Evolutionary conservation across 2,797 vertebrate genomes (phyloP).

Genomic region (Arnoldichthys spilopterus): DNA sequence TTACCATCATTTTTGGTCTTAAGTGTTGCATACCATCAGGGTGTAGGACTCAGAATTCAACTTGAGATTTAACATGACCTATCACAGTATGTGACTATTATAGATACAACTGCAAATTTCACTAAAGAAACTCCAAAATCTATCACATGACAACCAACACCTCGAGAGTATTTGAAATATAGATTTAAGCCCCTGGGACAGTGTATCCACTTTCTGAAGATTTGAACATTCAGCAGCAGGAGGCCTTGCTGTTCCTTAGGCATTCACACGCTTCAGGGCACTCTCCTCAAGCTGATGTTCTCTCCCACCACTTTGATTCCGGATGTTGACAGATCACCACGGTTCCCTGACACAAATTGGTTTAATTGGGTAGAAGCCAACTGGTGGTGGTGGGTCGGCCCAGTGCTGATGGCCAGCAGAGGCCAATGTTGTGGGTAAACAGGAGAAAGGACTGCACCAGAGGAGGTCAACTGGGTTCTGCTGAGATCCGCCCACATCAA

Average conservation of each 20-base stretch:
- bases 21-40: too few relatives aligned
- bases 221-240: conserved; percentile 46
- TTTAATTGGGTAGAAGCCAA: conserved; percentile 63
- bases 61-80: too few relatives aligned
- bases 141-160: conserved; percentile 28
- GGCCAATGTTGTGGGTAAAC: conserved; percentile 57
- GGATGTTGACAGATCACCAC: conserved; percentile 56
- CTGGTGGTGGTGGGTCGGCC: conserved; percentile 43
- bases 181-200: conserved; percentile 38
- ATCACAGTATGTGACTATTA: too few relatives aligned
- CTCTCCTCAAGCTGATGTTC: conserved; percentile 31
- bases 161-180: conserved; percentile 27
- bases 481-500: conserved; percentile 35
- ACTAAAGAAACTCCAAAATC: conserved; percentile 20
- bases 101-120: too few relatives aligned
- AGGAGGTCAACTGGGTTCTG: conserved; percentile 47
- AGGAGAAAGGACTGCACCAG: conserved; percentile 45
- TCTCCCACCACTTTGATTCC: conserved; percentile 47
- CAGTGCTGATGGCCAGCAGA: conserved; percentile 40
- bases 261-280: conserved; percentile 46
- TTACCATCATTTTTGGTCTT: too few relatives aligned
- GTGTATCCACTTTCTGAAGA: conserved; percentile 36
- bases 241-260: conserved; percentile 37
- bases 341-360: conserved; percentile 61
- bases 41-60: too few relatives aligned